Conservation (phyloP, 2,797 vertebrate genomes). For the Netta rufina region DNA sequence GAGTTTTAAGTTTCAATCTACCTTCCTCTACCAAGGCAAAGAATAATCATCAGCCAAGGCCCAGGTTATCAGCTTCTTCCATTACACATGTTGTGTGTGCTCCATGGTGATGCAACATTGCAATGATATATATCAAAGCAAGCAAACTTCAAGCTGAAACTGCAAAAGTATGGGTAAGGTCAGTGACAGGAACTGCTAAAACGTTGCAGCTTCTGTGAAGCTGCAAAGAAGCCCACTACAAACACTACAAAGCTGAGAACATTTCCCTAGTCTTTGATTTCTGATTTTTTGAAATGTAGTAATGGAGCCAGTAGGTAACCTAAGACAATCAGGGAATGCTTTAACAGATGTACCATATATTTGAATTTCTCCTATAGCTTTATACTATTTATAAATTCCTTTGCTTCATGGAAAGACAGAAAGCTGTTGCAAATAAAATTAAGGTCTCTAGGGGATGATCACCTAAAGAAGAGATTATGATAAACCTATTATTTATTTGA, state of each 20-base stretch:
- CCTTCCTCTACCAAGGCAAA: background rate
- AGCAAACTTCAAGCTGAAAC: constrained; percentile 59
- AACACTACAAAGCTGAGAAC: constrained; percentile 47
- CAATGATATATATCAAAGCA: constrained; percentile 63
- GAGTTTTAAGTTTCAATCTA: background rate
- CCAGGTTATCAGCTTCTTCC: background rate
- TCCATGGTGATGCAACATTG: background rate
- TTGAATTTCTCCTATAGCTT: background rate
- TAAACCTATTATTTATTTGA: background rate
- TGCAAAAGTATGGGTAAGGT: constrained; percentile 51
- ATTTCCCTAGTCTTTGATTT: constrained; percentile 47
- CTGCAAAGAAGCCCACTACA: background rate
- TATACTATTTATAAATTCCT: background rate
- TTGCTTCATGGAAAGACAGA: background rate
- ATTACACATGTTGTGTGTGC: background rate
- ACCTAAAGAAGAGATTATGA: background rate
- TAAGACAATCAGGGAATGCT: constrained; percentile 9
- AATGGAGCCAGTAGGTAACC: constrained; percentile 12
- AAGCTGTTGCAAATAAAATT: constrained; percentile 15
- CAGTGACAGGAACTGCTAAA: constrained; percentile 43
- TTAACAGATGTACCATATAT: background rate
- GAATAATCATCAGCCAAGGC: background rate
- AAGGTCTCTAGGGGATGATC: background rate
- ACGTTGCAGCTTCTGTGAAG: constrained; percentile 35
- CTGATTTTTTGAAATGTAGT: constrained; percentile 28